Evolutionary conservation across 2,113 vertebrate genomes (phyloP), one percentile per base, ranked within the genome.

Genomic region (Chlamydotis undulata): DNA sequence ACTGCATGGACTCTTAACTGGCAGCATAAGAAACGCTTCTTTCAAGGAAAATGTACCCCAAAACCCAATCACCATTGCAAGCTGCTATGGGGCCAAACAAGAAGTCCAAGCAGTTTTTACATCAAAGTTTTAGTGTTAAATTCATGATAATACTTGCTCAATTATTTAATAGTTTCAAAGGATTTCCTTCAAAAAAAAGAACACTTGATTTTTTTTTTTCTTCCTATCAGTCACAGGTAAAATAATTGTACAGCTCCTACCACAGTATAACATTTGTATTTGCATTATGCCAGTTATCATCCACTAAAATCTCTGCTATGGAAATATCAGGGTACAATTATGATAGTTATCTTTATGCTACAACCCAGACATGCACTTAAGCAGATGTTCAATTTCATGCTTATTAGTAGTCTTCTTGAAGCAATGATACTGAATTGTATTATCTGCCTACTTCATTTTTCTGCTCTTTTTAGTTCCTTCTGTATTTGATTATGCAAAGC

Each of bases 311-410:
- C 78, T 94, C 63, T 86, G 33, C 70, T 80, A 33, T 47, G 68
- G 78, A 95, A 96, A 83, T 91, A 95, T 70, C 87, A 86, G 79
- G 61, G 50, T 85, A 77, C 75, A 92, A 91, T 96, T 95, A 94
- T 61, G 84, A 94, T 83, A 80, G 83, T 59, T 90, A 93, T 96
- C 90, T 95, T 86, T 85, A 59, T 85, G 94, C 70, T 90, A 31
- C 74, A 97, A 88, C 78, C 47, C 75, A 95, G 92, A 95, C 94
- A 83, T 63, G 82, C 67, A 96, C 87, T 94, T 93, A 90, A 94
- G 96, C 85, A 91, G 93, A 94, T 96, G 91, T 93, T 96, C 93
- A 86, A 93, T 93, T 96, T 88, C 83, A 88, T 93, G 85, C 63
- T 80, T 91, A 83, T 95, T 93, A 97, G 87, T 55, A 73, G 90